phyloP scores from a whole-genome alignment of 2,888 invertebrate genomes.

The Cerceris rybyensis region DNA sequence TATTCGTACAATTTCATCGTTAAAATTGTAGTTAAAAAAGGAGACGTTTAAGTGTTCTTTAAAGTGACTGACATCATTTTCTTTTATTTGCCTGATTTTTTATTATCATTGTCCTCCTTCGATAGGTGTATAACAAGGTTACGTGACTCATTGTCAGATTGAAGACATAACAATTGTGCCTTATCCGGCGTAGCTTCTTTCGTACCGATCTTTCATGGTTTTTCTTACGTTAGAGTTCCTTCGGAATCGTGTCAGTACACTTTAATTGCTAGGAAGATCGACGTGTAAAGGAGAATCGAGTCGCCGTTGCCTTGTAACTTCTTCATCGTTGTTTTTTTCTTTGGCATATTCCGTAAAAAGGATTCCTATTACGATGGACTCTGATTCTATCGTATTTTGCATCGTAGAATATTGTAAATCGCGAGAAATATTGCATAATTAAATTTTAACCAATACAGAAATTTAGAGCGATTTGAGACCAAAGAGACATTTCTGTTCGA shows the following conservation, averaged over 20 bases:
- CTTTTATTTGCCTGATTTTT: slow-evolving; percentile 5
- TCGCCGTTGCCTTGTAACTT: slow-evolving; percentile 10
- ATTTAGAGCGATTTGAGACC: too few species aligned
- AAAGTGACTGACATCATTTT: background rate
- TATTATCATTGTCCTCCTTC: slow-evolving; percentile 25
- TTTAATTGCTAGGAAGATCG: slow-evolving; percentile 38
- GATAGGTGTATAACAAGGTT: slow-evolving; percentile 37
- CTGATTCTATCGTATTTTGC: too few species aligned
- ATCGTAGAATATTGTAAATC: too few species aligned
- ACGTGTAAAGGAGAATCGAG: slow-evolving; percentile 37
- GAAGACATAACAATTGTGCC: slow-evolving; percentile 33
- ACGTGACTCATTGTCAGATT: slow-evolving; percentile 27
- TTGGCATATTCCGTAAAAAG: slow-evolving; percentile 1
- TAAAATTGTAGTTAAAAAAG: too few species aligned
- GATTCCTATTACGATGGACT: too few species aligned
- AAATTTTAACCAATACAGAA: too few species aligned
- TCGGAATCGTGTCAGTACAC: slow-evolving; percentile 46
- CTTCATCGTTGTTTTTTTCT: slow-evolving; percentile 2
- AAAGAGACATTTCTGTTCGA: too few species aligned
- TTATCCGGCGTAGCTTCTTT: slow-evolving; percentile 53
- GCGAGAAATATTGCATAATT: too few species aligned
- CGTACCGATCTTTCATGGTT: slow-evolving; percentile 13
- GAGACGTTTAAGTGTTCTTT: too few species aligned
- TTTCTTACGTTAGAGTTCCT: slow-evolving; percentile 27
- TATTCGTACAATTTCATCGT: too few species aligned